phyloP scores from a whole-genome alignment of 2,888 invertebrate species.

The Cecidostiba fungosa region DNA sequence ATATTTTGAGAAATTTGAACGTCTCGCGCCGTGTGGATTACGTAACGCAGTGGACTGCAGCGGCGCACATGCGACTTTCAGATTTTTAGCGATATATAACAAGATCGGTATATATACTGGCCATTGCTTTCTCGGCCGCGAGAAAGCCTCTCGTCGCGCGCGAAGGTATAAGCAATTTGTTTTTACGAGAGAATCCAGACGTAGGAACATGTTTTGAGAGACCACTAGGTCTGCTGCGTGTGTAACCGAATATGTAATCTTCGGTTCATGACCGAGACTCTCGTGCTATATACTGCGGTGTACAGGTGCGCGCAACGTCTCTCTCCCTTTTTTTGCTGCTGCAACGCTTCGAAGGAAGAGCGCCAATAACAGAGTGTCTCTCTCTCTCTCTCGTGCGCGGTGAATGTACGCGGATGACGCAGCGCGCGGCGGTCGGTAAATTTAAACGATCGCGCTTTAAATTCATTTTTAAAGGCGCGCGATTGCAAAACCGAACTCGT shows the following conservation, averaged over 20 bases:
- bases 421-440: not conserved
- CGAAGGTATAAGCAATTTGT: constrained; percentile 57
- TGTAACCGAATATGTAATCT: constrained; percentile 33
- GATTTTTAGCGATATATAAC: constrained; percentile 54
- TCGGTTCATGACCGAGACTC: constrained; percentile 37
- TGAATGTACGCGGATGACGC: not conserved
- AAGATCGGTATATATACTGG: constrained; percentile 2
- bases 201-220: constrained; percentile 44
- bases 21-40: constrained; percentile 8
- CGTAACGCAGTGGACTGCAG: not conserved
- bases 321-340: not conserved
- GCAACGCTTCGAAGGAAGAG: not conserved
- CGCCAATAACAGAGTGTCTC: not conserved
- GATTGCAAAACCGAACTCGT: not conserved
- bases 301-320: constrained; percentile 20
- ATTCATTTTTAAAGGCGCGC: not conserved
- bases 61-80: constrained; percentile 44
- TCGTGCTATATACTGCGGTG: not conserved
- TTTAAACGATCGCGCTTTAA: not conserved
- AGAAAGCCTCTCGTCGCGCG: constrained; percentile 31
- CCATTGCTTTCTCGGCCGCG: constrained; percentile 50
- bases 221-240: not conserved
- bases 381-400: constrained; percentile 16
- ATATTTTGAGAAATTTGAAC: constrained; percentile 41
- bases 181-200: constrained; percentile 43